Conservation (phyloP, 2,888 invertebrate genomes). For the Eupsilia transversa region DNA sequence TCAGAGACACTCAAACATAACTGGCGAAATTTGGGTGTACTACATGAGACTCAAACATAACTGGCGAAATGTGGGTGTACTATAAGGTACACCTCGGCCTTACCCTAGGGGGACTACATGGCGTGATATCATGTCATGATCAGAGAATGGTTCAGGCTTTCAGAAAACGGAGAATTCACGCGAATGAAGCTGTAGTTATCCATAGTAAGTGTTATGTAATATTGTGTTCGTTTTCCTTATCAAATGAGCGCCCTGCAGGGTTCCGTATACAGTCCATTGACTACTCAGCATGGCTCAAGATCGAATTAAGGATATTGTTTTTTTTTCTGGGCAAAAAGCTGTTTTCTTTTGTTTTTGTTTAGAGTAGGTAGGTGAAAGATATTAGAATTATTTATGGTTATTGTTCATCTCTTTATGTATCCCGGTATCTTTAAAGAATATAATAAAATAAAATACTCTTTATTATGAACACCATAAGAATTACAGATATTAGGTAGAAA, state of each 20-base stretch:
- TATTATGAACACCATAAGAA: too few relatives aligned
- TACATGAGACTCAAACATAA: too few relatives aligned
- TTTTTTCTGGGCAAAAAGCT: slow-evolving; percentile 25
- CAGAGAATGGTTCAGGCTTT: background rate
- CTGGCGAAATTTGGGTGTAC: too few relatives aligned
- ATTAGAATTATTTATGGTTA: background rate
- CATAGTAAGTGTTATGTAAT: slow-evolving; percentile 45
- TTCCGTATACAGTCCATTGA: slow-evolving; percentile 50
- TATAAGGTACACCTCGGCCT: too few relatives aligned
- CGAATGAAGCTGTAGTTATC: slow-evolving; percentile 22
- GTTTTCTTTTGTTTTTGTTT: slow-evolving; percentile 10
- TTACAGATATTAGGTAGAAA: too few relatives aligned
- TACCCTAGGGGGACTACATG: too few relatives aligned
- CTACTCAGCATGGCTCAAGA: slow-evolving; percentile 44
- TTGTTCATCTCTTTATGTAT: background rate
- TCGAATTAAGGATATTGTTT: slow-evolving; percentile 48
- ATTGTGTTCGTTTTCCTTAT: slow-evolving; percentile 58
- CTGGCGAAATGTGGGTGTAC: too few relatives aligned
- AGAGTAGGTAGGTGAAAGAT: background rate
- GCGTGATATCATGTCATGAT: background rate
- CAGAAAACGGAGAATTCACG: background rate
- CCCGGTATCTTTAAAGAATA: too few relatives aligned
- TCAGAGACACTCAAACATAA: too few relatives aligned
- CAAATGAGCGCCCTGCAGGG: slow-evolving; percentile 45
- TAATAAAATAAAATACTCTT: too few relatives aligned